A percentile compares a stretch with the other conserved stretches of the same genome.
Evolutionary conservation across 1,140 invertebrate genomes (phyloP).

Genomic region (Monochamus saltuarius): DNA sequence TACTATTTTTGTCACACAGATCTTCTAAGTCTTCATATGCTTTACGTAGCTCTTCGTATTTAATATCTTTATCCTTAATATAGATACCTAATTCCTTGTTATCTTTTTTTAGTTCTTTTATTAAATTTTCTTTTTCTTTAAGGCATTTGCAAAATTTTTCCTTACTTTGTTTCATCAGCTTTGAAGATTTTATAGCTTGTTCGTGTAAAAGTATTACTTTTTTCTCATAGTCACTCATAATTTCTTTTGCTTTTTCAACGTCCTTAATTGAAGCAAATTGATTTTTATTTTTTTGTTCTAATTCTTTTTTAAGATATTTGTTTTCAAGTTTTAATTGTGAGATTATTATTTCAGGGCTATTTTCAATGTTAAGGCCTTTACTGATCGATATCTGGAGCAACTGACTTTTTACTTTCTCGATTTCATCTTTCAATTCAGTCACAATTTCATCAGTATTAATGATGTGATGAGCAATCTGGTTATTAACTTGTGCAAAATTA

Average conservation of each 20-base stretch:
- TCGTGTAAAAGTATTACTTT: conserved; percentile 33
- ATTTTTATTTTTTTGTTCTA: conserved; percentile 30
- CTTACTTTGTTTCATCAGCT: conserved; percentile 36
- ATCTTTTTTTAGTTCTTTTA: conserved; percentile 22
- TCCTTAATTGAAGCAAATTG: conserved; percentile 25
- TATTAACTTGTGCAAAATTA: too few relatives aligned
- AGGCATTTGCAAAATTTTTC: conserved; percentile 35
- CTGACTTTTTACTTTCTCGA: conserved; percentile 30
- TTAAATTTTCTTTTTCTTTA: conserved; percentile 27
- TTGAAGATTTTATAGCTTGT: conserved; percentile 35
- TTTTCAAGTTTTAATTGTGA: conserved; percentile 8
- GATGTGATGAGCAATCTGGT: conserved; percentile 2
- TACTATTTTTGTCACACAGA: conserved; percentile 17
- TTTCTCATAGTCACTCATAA: conserved; percentile 33
- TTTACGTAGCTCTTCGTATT: conserved; percentile 19
- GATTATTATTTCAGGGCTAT: conserved; percentile 3
- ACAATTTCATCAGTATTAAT: conserved; percentile 21
- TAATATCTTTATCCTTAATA: conserved; percentile 9
- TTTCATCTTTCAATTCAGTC: conserved; percentile 28
- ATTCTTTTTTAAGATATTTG: conserved; percentile 24
- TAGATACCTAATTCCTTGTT: conserved; percentile 21
- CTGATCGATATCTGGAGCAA: conserved; percentile 14
- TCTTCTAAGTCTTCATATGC: conserved; percentile 21
- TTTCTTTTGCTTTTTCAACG: conserved; percentile 26
- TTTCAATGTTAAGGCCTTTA: not conserved